A percentile compares a stretch with the other conserved stretches of the same genome.
These are phyloP conservation scores for Plectrocnemia conspersa DNA, from an alignment of 1,140 invertebrate genomes.

Conservation along the genomic window DNA sequence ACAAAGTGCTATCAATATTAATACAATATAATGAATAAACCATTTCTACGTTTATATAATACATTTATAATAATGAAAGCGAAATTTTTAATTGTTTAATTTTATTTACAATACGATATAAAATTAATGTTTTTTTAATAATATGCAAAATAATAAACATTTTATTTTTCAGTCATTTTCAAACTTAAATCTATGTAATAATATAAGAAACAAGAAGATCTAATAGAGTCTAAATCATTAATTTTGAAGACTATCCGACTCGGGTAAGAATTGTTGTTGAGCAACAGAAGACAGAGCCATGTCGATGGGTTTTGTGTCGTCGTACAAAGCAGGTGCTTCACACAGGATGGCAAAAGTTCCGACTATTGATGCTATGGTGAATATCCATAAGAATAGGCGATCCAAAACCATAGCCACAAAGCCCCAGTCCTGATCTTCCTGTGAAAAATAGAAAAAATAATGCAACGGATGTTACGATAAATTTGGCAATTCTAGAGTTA, in stretches of 20 bases:
- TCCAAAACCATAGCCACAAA: slow-evolving; percentile 99
- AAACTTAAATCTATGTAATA: background rate
- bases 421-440: slow-evolving; percentile 98
- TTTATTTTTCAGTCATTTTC: background rate
- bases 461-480: too few relatives aligned
- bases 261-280: slow-evolving; percentile 66
- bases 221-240: too few relatives aligned
- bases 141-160: too few relatives aligned
- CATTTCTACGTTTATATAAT: too few relatives aligned
- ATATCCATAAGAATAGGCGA: slow-evolving; percentile 93
- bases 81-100: too few relatives aligned
- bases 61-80: too few relatives aligned
- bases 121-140: too few relatives aligned
- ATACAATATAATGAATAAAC: too few relatives aligned
- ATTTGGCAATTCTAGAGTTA: too few relatives aligned
- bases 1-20: too few relatives aligned
- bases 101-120: too few relatives aligned
- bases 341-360: slow-evolving; percentile 84
- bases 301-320: slow-evolving; percentile 85
- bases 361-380: slow-evolving; percentile 83
- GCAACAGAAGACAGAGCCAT: slow-evolving; percentile 80
- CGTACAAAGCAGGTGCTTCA: slow-evolving; percentile 86
- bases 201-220: too few relatives aligned
- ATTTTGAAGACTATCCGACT: slow-evolving; percentile 24
- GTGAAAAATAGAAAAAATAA: slow-evolving; percentile 34